Conservation (phyloP, 2,888 invertebrate genomes). For the Aphidius colemani region DNA sequence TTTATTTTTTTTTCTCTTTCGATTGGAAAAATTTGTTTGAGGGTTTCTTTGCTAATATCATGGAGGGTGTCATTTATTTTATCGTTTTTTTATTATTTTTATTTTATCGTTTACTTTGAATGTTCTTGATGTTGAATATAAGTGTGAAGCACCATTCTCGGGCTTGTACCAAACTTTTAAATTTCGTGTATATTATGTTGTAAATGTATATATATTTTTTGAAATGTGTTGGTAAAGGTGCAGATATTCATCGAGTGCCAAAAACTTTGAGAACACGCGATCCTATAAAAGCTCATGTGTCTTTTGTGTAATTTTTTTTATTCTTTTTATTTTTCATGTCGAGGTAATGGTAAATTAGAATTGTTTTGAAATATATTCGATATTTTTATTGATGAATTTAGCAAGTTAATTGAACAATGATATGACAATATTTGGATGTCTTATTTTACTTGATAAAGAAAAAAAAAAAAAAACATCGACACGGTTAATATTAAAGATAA, state of each 20-base stretch:
- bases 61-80: background rate
- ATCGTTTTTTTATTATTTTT: background rate
- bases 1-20: too few relatives aligned
- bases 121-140: too few relatives aligned
- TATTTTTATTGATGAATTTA: background rate
- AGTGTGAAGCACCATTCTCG: slow-evolving; percentile 16
- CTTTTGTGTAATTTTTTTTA: background rate
- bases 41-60: too few relatives aligned
- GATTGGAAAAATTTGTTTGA: background rate
- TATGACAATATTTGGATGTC: too few relatives aligned
- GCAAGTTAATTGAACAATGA: too few relatives aligned
- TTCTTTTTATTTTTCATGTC: background rate
- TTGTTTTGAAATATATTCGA: background rate
- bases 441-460: too few relatives aligned
- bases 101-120: background rate
- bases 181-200: background rate
- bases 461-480: too few relatives aligned
- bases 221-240: background rate
- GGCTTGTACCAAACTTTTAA: slow-evolving; percentile 28
- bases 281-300: slow-evolving; percentile 19
- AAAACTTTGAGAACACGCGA: slow-evolving; percentile 23
- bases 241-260: slow-evolving; percentile 17
- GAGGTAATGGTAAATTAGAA: background rate
- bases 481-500: too few relatives aligned
- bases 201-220: background rate